Evolutionary conservation across 2,797 vertebrate genomes (phyloP).

Genomic region (Danio choprae): DNA sequence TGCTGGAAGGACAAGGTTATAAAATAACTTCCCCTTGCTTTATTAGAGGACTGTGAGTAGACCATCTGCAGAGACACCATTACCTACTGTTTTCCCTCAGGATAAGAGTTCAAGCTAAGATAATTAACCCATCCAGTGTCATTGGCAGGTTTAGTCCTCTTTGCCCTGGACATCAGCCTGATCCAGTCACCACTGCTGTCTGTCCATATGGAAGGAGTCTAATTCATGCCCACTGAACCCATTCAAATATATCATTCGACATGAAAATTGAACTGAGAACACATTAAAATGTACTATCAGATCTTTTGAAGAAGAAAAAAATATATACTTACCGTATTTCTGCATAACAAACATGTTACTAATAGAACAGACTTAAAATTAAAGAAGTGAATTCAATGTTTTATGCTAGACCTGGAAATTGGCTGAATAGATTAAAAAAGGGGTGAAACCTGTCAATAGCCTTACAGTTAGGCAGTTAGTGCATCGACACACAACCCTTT

Average conservation of each 20-base stretch:
- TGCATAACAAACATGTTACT: not conserved
- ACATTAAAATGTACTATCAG: not conserved
- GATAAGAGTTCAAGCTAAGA: conserved; percentile 61
- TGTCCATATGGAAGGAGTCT: not conserved
- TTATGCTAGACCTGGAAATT: too few relatives aligned
- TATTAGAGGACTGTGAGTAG: conserved; percentile 49
- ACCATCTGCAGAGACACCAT: conserved; percentile 17
- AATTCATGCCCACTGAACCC: conserved; percentile 4
- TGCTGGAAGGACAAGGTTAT: conserved; percentile 47
- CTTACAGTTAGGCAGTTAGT: too few relatives aligned
- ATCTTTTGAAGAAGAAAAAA: not conserved
- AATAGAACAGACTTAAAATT: not conserved
- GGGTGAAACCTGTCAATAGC: too few relatives aligned
- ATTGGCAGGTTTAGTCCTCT: conserved; percentile 13
- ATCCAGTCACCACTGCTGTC: conserved; percentile 4
- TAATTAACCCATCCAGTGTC: conserved; percentile 68
- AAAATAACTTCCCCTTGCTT: conserved; percentile 52
- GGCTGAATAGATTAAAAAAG: too few relatives aligned
- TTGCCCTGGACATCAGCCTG: not conserved
- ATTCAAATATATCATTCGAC: not conserved
- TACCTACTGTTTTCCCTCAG: conserved; percentile 26
- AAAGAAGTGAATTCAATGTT: not conserved
- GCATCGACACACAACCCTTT: too few relatives aligned
- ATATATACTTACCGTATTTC: not conserved
- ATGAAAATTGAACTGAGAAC: not conserved